These are phyloP conservation scores for Oceanodroma tethys DNA, from an alignment of 2,113 vertebrate species.

Conservation along the genomic window DNA sequence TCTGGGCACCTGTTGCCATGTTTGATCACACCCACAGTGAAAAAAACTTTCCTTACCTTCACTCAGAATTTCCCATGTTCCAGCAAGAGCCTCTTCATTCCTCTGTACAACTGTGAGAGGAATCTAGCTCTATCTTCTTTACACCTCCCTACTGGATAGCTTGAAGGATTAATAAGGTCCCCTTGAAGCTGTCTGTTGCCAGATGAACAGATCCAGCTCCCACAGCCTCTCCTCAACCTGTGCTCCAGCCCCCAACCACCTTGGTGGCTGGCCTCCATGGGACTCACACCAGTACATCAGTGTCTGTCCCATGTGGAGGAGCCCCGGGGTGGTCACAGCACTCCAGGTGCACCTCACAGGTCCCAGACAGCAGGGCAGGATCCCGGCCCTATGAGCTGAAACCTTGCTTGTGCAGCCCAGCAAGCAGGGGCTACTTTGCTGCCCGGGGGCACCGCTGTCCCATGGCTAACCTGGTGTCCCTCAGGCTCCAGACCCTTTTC, in stretches of 20 bases:
- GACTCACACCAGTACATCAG: fast-evolving
- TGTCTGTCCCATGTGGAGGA: fast-evolving
- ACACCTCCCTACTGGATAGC: neutral
- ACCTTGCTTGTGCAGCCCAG: neutral
- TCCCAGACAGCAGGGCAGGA: neutral
- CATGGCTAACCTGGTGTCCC: too few relatives aligned
- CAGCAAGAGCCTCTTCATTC: neutral
- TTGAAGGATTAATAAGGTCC: neutral
- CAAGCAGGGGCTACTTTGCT: neutral
- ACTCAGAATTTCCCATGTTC: neutral
- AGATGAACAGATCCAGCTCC: neutral
- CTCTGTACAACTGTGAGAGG: neutral
- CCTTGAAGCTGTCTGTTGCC: neutral
- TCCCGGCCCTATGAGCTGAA: neutral
- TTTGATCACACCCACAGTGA: neutral
- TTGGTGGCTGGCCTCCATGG: neutral
- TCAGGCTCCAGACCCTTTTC: neutral
- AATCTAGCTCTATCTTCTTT: neutral
- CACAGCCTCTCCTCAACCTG: fast-evolving
- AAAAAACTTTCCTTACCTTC: neutral
- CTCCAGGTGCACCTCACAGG: neutral
- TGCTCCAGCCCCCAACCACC: neutral
- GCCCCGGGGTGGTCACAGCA: fast-evolving
- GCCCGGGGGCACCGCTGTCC: fast-evolving
- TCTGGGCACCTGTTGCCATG: neutral